These are phyloP conservation scores for Spicauda simplicius DNA, from an alignment of 2,888 invertebrate species.

Conservation along the genomic window DNA sequence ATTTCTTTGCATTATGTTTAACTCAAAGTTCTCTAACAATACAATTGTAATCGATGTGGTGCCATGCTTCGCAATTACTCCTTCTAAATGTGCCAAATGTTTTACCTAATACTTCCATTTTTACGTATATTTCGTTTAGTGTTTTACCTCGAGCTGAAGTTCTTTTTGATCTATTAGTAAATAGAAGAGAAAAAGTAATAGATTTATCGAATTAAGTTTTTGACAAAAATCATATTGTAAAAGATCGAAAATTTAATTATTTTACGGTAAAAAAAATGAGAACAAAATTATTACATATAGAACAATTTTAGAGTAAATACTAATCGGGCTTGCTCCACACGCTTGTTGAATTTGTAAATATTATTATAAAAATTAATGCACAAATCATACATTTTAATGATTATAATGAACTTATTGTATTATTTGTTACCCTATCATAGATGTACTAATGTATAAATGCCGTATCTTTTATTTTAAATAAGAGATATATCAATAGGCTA, in stretches of 20 bases:
- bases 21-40: constrained; percentile 11
- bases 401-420: constrained; percentile 57
- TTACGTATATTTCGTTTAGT: background rate
- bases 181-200: constrained; percentile 27
- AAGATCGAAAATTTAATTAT: background rate
- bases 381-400: constrained; percentile 60
- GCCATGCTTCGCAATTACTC: constrained; percentile 58
- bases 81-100: constrained; percentile 67
- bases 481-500: constrained; percentile 69
- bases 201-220: background rate
- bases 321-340: constrained; percentile 74
- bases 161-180: constrained; percentile 12
- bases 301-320: constrained; percentile 34
- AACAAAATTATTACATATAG: constrained; percentile 27
- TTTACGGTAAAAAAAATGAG: constrained; percentile 11
- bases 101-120: constrained; percentile 38
- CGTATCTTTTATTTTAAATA: constrained; percentile 76
- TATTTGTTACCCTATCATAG: constrained; percentile 65
- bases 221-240: background rate
- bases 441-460: constrained; percentile 63
- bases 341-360: constrained; percentile 78
- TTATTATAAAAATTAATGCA: constrained; percentile 64
- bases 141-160: background rate
- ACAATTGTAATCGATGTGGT: constrained; percentile 52
- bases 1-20: background rate